Base-by-base conservation (phyloP, 2,797 vertebrate genomes). In the Gallirallus australis region DNA sequence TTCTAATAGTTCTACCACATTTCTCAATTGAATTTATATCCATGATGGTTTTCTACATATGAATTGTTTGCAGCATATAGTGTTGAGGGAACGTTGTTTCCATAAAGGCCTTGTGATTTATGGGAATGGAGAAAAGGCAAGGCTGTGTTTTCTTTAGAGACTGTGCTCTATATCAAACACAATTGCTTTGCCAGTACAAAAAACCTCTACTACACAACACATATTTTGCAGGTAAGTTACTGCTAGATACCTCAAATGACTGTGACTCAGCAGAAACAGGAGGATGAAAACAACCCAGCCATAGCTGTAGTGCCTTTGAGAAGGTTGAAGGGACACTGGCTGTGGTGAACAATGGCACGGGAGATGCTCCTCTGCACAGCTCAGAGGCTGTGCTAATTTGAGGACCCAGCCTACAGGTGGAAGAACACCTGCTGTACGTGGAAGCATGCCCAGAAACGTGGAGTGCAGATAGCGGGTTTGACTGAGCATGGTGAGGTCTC, bases 261-360 rank as follows among this genome's bases (percentile, higher is more conserved):
- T 78, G 12, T 59, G 53, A n/a, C 24, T 20, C 24, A 52, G 27
- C 8, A 57, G 68, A 75, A 87, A 12, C 7, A 40, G 30, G 19
- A 4, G 8, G 25, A 25, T 50, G 47, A 47, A 82, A 73, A 50
- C 12, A 68, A 63, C 11, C 1, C 57, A 31, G 15, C 33, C 75
- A 9, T 42, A 59, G 9, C 48, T 70, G 35, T 13, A 52, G 24
- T 23, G 20, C 15, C 35, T 73, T 48, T 40, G 50, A 23, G 37
- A 81, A 75, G 40, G 15, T 0, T n/a, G 53, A 60, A 50, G 23
- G 25, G 20, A 35, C 19, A 14, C 8, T 31, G 66, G 8, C 17
- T 8, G 3, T 0, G 1, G 9, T 7, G 76, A 72, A 14, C 0
- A 6, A 47, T 0, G 0, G 17, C 48, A 23, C 0, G 2, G 33